These are phyloP conservation scores for Anguilla anguilla DNA, from an alignment of 2,797 vertebrate species.

Conservation along the genomic window DNA sequence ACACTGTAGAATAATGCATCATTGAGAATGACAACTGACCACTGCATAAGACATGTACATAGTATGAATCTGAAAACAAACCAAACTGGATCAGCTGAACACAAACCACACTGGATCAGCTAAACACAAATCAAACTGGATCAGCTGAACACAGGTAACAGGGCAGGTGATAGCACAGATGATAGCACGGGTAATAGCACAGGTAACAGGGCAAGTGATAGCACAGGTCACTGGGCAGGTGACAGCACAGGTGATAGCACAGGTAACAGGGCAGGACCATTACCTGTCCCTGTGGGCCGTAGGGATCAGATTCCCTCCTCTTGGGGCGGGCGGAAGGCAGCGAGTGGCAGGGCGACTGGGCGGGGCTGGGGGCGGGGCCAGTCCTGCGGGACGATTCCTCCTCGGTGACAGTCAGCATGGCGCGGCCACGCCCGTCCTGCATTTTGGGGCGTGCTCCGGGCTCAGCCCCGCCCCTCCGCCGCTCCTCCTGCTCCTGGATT, in stretches of 20 bases:
- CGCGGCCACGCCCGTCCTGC: conserved; percentile 78
- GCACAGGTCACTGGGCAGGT: no score
- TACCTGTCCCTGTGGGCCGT: conserved; percentile 95
- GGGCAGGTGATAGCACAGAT: background rate
- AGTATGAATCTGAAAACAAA: background rate
- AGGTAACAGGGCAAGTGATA: no score
- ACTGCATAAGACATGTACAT: no score
- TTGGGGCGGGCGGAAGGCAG: conserved; percentile 82
- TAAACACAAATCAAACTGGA: no score
- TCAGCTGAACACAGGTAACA: background rate
- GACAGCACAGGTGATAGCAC: no score
- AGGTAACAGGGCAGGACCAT: no score
- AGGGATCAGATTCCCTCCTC: conserved; percentile 88
- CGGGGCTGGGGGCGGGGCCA: conserved; percentile 72
- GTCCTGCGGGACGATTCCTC: conserved; percentile 76
- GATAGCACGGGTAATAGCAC: background rate
- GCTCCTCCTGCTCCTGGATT: conserved; percentile 87
- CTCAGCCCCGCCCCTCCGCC: conserved; percentile 65
- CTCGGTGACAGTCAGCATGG: conserved; percentile 86
- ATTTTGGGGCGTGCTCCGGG: conserved; percentile 79
- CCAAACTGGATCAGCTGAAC: background rate
- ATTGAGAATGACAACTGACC: no score
- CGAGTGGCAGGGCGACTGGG: conserved; percentile 88
- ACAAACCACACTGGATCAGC: no score
- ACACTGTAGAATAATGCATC: no score